A percentile compares a stretch with the other conserved stretches of the same genome.
Conservation (phyloP, 1,140 invertebrate species). For the Bursaphelenchus mucronatus region DNA sequence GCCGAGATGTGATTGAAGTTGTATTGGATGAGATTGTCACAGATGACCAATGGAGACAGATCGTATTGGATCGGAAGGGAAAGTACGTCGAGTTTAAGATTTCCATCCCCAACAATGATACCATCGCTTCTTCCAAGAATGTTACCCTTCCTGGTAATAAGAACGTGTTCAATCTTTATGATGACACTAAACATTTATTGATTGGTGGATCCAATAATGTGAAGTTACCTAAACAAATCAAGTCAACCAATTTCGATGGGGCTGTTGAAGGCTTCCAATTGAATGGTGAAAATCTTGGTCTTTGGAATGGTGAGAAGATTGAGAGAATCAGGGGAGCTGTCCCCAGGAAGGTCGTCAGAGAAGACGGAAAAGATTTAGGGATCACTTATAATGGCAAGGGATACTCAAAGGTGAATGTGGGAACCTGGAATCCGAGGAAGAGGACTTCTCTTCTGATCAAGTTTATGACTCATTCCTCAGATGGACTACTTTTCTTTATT, state of each 20-base stretch:
- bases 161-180: constrained; percentile 80
- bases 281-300: constrained; percentile 78
- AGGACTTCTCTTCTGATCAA: constrained; percentile 69
- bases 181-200: constrained; percentile 78
- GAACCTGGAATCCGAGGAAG: constrained; percentile 64
- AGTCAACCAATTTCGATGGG: constrained; percentile 75
- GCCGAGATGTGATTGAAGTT: constrained; percentile 74
- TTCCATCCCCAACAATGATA: constrained; percentile 68
- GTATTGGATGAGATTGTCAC: constrained; percentile 69
- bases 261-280: constrained; percentile 82
- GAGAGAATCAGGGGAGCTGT: constrained; percentile 72
- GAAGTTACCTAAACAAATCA: constrained; percentile 68
- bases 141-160: constrained; percentile 68
- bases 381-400: constrained; percentile 76
- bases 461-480: constrained; percentile 78
- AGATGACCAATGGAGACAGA: constrained; percentile 78
- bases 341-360: constrained; percentile 62
- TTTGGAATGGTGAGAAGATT: constrained; percentile 87
- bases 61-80: constrained; percentile 78
- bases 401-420: constrained; percentile 71
- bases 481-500: constrained; percentile 82
- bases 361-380: constrained; percentile 47
- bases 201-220: constrained; percentile 74
- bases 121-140: constrained; percentile 37
- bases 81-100: constrained; percentile 71